Evolutionary conservation across 1,140 invertebrate species (phyloP), one percentile per base, ranked within the genome.

Genomic region (Penaeus vannamei): DNA sequence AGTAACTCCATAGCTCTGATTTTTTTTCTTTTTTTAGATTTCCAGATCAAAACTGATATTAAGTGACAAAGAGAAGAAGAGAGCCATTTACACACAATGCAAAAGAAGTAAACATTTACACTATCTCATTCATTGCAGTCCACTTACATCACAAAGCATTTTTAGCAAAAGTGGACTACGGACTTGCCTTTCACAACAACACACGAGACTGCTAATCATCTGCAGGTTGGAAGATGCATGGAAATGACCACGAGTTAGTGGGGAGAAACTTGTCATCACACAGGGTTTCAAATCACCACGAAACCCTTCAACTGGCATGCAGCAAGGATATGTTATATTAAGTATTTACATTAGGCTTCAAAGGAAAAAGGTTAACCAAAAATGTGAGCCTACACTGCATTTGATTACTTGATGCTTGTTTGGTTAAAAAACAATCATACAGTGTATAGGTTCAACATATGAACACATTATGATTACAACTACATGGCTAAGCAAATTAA

Each of bases 211-310:
- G 53, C 53, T 53, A 62, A 86, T 80, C 69, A 86, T 62, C 53
- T 80, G 85, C 19, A 53, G 62, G 46, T 26, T 23, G 59, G 53
- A 59, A 83, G 77, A 87, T 87, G 81, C 86, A 83, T 87, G 86
- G 86, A 88, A 88, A 88, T 88, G 86, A 88, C 86, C 86, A 88
- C 86, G 72, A 77, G 72, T 88, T 84, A 88, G 82, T 83, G 80
- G 85, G 77, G 77, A 88, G 36, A 84, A 83, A 69, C 59, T 84
- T 66, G 79, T 84, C 64, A 60, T 72, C 72, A 76, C 29, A 26
- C 86, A 69, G 69, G 60, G 29, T 83, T 84, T 77, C 36, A 81
- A 46, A 32, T 84, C 46, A 85, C 66, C 66, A 84, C 69, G 84
- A 84, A 66, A 29, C 80, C 69, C 77, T 84, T n/a, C 36, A 72